Base-by-base conservation (phyloP, 2,113 vertebrate genomes). In the Castor canadensis region DNA sequence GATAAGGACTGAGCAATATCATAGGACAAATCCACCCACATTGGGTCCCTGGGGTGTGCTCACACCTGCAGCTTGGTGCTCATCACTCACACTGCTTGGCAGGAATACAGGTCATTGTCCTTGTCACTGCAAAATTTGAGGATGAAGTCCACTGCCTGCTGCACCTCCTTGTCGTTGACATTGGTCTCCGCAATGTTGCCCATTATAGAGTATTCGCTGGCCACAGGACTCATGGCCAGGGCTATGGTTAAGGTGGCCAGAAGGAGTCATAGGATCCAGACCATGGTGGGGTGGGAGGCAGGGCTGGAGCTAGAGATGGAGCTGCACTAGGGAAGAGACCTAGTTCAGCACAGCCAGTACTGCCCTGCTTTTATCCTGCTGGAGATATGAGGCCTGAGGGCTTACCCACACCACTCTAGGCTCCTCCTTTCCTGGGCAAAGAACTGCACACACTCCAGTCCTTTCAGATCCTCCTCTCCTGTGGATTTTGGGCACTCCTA, bases 81-180 rank as follows among this genome's bases (percentile, higher is more conserved):
- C 79, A 98, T 0, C 64, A 99, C 19, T 0, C 96, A 69, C 26
- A 93, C 10, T 43, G 98, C 97, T 9, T 98, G 82, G 83, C 97
- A 97, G 45, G 97, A 30, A 95, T 60, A 99, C 85, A 83, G 1
- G 87, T 99, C 98, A 77, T 99, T 99, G 98, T 79, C 98, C 3
- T 98, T 3, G 6, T n/a, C 94, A 98, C 99, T 99, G 98, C 99
- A 99, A 38, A 99, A 47, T 4, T 30, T 38, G 9, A 99, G 72
- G 5, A 99, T 99, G 85, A 98, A 99, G 2, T 71, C 85, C 81
- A 99, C 76, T 4, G 98, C 99, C 5, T 87, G 60, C 89, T 94
- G 83, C 17, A 97, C 95, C 0, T 84, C 95, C 3, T 91, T 38
- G 0, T 98, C 97, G 0, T 97, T 95, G 0, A 5, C 4, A 2